Conservation (phyloP, 2,888 invertebrate genomes). For the Petrolisthes manimaculis region DNA sequence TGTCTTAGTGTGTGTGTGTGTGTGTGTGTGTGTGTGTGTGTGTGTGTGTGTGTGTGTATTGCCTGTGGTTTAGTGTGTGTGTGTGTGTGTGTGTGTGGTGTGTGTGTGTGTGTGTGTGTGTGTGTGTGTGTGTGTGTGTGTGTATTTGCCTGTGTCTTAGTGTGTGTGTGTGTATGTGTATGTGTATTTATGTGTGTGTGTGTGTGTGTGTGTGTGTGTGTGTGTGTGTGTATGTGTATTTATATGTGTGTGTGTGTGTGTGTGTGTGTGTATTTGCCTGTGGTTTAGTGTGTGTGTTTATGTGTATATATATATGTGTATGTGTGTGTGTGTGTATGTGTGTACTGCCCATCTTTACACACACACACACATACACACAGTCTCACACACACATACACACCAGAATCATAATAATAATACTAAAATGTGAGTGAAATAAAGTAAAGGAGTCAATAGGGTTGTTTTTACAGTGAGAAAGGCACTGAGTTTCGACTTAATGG, state of each 20-base stretch:
- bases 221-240: background rate
- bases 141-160: conserved; percentile 13
- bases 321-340: conserved; percentile 5
- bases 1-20: conserved; percentile 38
- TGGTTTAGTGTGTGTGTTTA: background rate
- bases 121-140: conserved; percentile 29
- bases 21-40: conserved; percentile 38
- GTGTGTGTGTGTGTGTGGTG: too few species aligned
- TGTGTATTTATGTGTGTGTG: conserved; percentile 17
- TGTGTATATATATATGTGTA: background rate
- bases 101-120: conserved; percentile 36
- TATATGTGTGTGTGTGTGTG: background rate
- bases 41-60: too few species aligned
- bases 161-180: conserved; percentile 20
- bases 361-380: background rate
- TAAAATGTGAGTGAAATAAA: background rate
- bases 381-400: background rate
- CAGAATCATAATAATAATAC: background rate
- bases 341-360: background rate
- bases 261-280: conserved; percentile 1
- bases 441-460: background rate
- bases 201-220: conserved; percentile 15
- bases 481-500: background rate
- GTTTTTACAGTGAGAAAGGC: background rate
- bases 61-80: background rate